A percentile compares a stretch with the other conserved stretches of the same genome.
Evolutionary conservation across 2,797 vertebrate genomes (phyloP).

Genomic region (Chaunax sp.): DNA sequence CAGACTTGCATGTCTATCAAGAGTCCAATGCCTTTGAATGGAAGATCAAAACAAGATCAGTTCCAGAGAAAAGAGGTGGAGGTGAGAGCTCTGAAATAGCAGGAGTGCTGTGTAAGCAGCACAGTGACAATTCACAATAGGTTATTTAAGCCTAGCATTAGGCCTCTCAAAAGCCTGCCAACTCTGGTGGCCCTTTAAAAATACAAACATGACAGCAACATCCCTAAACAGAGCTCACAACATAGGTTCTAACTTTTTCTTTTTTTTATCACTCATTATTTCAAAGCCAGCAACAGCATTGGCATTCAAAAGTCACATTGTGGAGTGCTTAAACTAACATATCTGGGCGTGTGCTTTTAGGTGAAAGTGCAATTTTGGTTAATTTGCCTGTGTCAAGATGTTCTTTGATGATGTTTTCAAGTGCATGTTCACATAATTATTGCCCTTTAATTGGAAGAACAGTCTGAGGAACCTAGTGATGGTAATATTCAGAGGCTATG

Average conservation of each 20-base stretch:
- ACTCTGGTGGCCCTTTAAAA: constrained; percentile 83
- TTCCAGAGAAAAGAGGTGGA: constrained; percentile 81
- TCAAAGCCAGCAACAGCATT: constrained; percentile 40
- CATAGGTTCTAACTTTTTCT: constrained; percentile 67
- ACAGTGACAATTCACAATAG: constrained; percentile 89
- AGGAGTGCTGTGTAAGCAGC: constrained; percentile 92
- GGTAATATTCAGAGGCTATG: constrained; percentile 16
- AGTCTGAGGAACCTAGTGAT: constrained; percentile 31
- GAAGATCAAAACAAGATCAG: constrained; percentile 94
- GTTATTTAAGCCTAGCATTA: constrained; percentile 88
- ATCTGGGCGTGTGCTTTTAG: constrained; percentile 27
- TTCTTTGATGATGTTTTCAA: constrained; percentile 31
- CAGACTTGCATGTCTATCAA: constrained; percentile 90
- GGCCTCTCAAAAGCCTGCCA: constrained; percentile 88
- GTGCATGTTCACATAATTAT: constrained; percentile 38
- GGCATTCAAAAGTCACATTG: constrained; percentile 7
- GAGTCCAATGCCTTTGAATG: constrained; percentile 90
- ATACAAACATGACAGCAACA: constrained; percentile 81
- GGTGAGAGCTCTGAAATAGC: constrained; percentile 73
- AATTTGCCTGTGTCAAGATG: constrained; percentile 41
- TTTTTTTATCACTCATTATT: constrained; percentile 53
- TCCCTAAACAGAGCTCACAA: constrained; percentile 74
- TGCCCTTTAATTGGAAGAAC: constrained; percentile 34
- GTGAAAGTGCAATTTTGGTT: constrained; percentile 38
- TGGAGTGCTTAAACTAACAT: constrained; percentile 15